phyloP scores from a whole-genome alignment of 2,797 vertebrate genomes.

The Staurois parvus region DNA sequence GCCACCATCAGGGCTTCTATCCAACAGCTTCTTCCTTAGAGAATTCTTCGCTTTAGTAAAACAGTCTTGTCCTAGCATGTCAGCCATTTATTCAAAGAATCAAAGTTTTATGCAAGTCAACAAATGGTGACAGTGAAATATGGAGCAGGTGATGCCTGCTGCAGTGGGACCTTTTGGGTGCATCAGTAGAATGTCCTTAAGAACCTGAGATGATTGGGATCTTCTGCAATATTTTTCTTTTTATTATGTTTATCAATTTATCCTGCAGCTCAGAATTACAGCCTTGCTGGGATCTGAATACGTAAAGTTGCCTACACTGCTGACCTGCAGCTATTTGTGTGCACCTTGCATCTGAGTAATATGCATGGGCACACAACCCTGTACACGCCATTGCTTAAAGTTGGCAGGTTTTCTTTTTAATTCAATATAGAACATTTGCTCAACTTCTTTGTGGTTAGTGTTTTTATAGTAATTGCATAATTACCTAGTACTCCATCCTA shows the following conservation, averaged over 20 bases:
- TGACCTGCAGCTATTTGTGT: neutral
- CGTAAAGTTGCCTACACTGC: neutral
- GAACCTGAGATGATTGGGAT: neutral
- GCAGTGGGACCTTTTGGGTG: neutral
- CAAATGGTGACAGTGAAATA: neutral
- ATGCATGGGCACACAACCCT: too few relatives aligned
- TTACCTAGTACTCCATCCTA: too few relatives aligned
- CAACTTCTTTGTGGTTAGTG: too few relatives aligned
- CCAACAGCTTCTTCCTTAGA: conserved; percentile 64
- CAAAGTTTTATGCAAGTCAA: neutral
- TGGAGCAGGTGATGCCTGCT: neutral
- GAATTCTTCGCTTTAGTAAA: conserved; percentile 35
- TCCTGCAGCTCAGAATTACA: neutral
- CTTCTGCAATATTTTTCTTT: too few relatives aligned
- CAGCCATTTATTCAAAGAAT: neutral
- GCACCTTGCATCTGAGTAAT: too few relatives aligned
- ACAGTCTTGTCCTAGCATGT: neutral
- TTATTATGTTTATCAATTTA: neutral
- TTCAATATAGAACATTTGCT: too few relatives aligned
- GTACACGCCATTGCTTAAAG: too few relatives aligned
- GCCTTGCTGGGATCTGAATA: neutral
- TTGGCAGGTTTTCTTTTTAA: too few relatives aligned
- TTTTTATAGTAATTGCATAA: too few relatives aligned
- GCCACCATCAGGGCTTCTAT: conserved; percentile 45
- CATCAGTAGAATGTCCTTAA: neutral